phyloP scores from a whole-genome alignment of 2,797 vertebrate genomes.

The Gymnodraco acuticeps region DNA sequence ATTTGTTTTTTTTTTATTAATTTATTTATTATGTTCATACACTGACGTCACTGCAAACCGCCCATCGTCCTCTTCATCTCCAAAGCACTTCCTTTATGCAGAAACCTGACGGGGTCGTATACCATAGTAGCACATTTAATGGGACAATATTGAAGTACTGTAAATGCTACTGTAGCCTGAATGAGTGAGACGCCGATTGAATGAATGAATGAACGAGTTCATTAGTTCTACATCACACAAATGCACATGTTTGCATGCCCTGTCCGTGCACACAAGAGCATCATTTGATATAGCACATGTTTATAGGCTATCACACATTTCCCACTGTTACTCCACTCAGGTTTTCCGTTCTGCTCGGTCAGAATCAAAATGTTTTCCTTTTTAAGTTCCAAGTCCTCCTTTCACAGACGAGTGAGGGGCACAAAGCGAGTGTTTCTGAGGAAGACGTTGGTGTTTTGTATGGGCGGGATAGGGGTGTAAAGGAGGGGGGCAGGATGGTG shows the following conservation, averaged over 20 bases:
- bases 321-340: slow-evolving; percentile 83
- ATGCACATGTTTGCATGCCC: slow-evolving; percentile 56
- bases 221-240: slow-evolving; percentile 46
- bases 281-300: slow-evolving; percentile 68
- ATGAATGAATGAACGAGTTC: slow-evolving; percentile 55
- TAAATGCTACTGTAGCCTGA: slow-evolving; percentile 78
- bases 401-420: slow-evolving; percentile 44
- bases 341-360: slow-evolving; percentile 80
- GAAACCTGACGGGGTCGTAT: slow-evolving; percentile 54
- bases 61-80: slow-evolving; percentile 23
- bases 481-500: background rate
- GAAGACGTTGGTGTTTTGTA: slow-evolving; percentile 16
- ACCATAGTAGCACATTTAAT: slow-evolving; percentile 74
- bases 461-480: slow-evolving; percentile 14
- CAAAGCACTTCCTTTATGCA: slow-evolving; percentile 65
- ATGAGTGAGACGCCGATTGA: slow-evolving; percentile 60
- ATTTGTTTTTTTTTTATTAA: slow-evolving; percentile 15
- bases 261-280: slow-evolving; percentile 55
- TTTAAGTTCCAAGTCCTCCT: slow-evolving; percentile 51
- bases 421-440: slow-evolving; percentile 30
- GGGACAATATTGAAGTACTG: slow-evolving; percentile 73
- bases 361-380: slow-evolving; percentile 58
- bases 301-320: slow-evolving; percentile 64
- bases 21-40: slow-evolving; percentile 28
- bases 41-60: slow-evolving; percentile 39